Base-by-base conservation (phyloP, 2,797 vertebrate species). In the Rousettus madagascariensis region DNA sequence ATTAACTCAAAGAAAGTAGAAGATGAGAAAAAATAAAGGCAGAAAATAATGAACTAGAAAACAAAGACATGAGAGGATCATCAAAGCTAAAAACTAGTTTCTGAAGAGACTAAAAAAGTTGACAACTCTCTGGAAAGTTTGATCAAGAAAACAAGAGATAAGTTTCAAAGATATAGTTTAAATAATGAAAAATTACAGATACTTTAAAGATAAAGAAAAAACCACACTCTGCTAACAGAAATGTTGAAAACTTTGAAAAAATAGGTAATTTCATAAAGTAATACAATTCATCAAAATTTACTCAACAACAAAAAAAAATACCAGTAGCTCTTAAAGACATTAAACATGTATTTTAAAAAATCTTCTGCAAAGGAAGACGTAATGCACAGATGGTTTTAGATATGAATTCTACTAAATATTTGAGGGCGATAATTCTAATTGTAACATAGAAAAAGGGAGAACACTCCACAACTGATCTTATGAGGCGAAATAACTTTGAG, bases 41-140 rank as follows among this genome's bases (percentile, higher is more conserved):
- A 95, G 6, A 96, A 57, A 74, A 74, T 53, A 92, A 82, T 63
- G 38, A 83, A 65, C 43, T 72, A 28, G 41, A 38, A 90, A 91
- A 78, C 22, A 77, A 82, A 55, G n/a, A 69, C 22, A 66, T 79
- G 26, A 59, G 6, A 51, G 17, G 5, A 38, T 68, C 24, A 43
- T 51, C 10, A 86, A 43, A 82, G 10, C 22, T 83, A 87, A 82
- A 89, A 80, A 53, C 7, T 33, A 22, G 16, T 74, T 74, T 85
- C 79, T 83, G 19, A 87, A 68, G 12, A 91, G 19, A 78, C 16
- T 1, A 59, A 36, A 68, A 36, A 68, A 28, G 6, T 19, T 26
- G 17, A 66, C 16, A 69, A 46, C 9, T 75, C 17, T 88, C 38
- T 69, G 74, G 24, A 66, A 79, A 55, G 66, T 80, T 38, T 89